Conservation (phyloP, 2,113 vertebrate species). For the Leptocoma aspasia region DNA sequence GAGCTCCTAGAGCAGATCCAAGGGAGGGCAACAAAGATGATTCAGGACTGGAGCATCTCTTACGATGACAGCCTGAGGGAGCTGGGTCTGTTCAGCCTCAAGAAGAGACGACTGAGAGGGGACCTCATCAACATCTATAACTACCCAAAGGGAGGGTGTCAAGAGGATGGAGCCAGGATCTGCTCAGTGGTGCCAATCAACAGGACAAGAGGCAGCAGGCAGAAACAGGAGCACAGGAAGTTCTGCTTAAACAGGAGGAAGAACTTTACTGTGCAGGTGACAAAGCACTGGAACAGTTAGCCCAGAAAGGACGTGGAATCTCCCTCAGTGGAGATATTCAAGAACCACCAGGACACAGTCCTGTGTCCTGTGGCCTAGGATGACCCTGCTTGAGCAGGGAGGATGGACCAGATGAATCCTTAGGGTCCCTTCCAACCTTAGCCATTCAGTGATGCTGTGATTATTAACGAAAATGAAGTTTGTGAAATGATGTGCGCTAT, state of each 20-base stretch:
- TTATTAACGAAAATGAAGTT: neutral
- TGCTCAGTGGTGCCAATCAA: neutral
- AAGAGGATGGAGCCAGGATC: neutral
- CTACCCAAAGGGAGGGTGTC: neutral
- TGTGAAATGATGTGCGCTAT: neutral
- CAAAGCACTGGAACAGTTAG: neutral
- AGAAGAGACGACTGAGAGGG: neutral
- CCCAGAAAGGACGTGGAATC: neutral
- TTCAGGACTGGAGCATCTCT: neutral
- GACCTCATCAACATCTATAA: neutral
- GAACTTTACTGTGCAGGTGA: neutral
- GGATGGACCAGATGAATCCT: neutral
- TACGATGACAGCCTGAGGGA: neutral
- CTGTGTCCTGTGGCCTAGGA: too few species aligned
- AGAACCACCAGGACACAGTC: neutral
- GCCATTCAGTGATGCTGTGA: neutral
- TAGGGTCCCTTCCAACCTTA: neutral
- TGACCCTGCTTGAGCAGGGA: neutral
- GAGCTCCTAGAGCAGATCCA: accelerated
- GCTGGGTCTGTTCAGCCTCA: neutral
- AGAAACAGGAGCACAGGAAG: neutral
- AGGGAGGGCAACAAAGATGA: neutral
- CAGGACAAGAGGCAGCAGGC: accelerated
- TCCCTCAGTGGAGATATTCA: neutral
- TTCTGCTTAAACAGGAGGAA: too few species aligned